Conservation (phyloP, 2,888 invertebrate species). For the Cephus pygmeus region DNA sequence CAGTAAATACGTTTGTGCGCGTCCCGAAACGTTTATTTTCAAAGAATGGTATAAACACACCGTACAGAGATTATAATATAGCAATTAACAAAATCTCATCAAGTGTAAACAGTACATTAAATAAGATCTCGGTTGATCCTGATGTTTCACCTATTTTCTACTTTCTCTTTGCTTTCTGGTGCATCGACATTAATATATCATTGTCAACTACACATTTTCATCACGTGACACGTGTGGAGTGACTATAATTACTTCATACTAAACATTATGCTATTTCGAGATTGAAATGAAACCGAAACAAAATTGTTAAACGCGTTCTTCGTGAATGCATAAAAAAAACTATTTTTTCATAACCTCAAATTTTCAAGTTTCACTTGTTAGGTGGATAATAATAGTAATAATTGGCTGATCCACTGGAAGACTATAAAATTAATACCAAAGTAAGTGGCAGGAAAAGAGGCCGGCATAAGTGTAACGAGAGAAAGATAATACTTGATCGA, state of each 20-base stretch:
- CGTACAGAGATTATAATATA: not conserved
- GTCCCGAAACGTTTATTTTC: not conserved
- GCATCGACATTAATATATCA: not conserved
- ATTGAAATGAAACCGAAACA: not conserved
- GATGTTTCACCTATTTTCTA: not conserved
- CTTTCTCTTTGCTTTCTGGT: not conserved
- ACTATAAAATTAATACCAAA: conserved; percentile 26
- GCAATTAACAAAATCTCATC: not conserved
- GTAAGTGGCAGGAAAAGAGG: conserved; percentile 10
- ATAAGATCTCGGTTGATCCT: not conserved
- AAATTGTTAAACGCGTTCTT: not conserved
- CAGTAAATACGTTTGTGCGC: not conserved
- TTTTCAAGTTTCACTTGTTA: not conserved
- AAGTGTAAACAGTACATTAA: not conserved
- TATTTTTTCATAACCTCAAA: not conserved
- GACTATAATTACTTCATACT: not conserved
- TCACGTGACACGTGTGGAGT: not conserved
- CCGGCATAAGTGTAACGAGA: not conserved
- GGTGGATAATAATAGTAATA: not conserved
- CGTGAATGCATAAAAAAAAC: not conserved
- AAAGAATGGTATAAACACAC: not conserved
- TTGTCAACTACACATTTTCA: not conserved
- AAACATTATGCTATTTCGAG: not conserved
- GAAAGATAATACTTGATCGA: not conserved
- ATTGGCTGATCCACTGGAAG: conserved; percentile 33